Conservation (phyloP, 1,140 invertebrate genomes). For the Apis cerana region DNA sequence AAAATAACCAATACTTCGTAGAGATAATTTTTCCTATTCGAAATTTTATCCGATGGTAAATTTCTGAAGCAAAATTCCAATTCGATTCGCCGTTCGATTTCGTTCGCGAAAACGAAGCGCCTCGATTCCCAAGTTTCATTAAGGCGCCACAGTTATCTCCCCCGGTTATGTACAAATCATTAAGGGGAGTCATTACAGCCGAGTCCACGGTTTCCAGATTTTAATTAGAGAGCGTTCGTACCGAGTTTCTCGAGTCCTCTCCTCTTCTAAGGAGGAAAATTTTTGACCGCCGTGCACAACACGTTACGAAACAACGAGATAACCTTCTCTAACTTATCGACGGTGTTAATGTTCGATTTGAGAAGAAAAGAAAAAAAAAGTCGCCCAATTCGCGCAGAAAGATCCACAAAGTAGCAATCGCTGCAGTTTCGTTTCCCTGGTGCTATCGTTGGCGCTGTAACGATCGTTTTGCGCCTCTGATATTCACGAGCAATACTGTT, state of each 20-base stretch:
- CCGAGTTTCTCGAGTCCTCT: too few relatives aligned
- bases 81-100: not conserved
- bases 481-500: conserved; percentile 36
- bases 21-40: too few relatives aligned
- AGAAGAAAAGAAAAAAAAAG: too few relatives aligned
- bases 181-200: conserved; percentile 22
- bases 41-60: too few relatives aligned
- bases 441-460: conserved; percentile 16
- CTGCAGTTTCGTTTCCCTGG: conserved; percentile 42
- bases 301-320: too few relatives aligned
- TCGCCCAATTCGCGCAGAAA: too few relatives aligned
- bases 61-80: not conserved
- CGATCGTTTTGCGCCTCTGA: conserved; percentile 41
- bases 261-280: too few relatives aligned
- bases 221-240: conserved; percentile 9
- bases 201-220: not conserved
- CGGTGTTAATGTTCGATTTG: too few relatives aligned
- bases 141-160: not conserved
- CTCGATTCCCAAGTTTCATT: not conserved
- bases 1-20: too few relatives aligned
- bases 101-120: not conserved
- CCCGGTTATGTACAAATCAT: not conserved
- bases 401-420: not conserved
- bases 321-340: too few relatives aligned
- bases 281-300: too few relatives aligned